A percentile compares a stretch with the other conserved stretches of the same genome.
Conservation (phyloP, 37 sponge, comb jelly and placozoan species). For the Bolinopsis microptera region DNA sequence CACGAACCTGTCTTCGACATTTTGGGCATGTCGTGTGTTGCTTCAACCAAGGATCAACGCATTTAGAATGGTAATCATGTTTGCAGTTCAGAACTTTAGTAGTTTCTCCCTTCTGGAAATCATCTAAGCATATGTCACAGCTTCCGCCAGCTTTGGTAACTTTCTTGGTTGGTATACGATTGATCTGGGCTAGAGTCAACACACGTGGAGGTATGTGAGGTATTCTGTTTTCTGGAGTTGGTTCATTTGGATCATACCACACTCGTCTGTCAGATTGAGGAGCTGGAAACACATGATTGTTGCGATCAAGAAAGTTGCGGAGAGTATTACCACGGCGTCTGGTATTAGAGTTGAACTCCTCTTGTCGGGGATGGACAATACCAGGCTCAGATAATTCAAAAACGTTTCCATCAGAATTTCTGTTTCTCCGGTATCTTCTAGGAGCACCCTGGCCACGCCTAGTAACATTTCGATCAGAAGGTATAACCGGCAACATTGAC, state of each 20-base stretch:
- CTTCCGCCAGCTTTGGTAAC: slow-evolving; percentile 7
- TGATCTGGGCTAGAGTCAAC: slow-evolving; percentile 18
- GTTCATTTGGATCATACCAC: slow-evolving; percentile 41
- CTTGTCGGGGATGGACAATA: not conserved
- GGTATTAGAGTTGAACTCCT: not conserved
- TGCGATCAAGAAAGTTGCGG: not conserved
- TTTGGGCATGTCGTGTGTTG: slow-evolving; percentile 50
- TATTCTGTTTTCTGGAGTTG: not conserved
- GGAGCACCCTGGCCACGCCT: not conserved
- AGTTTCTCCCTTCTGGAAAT: slow-evolving; percentile 45
- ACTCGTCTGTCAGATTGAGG: slow-evolving; percentile 27
- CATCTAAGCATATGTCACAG: slow-evolving; percentile 58
- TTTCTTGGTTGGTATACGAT: slow-evolving; percentile 34
- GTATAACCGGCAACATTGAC: slow-evolving; percentile 29
- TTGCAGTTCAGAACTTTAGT: slow-evolving; percentile 48
- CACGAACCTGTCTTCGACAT: slow-evolving; percentile 36
- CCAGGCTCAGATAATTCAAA: not conserved
- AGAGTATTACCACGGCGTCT: not conserved
- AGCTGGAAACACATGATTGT: slow-evolving; percentile 61
- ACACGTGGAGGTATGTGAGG: slow-evolving; percentile 40
- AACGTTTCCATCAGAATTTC: not conserved
- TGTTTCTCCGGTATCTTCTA: not conserved
- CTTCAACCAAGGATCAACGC: slow-evolving; percentile 64
- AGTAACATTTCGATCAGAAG: not conserved
- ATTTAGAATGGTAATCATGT: slow-evolving; percentile 31